Base-by-base conservation (phyloP, 1,140 invertebrate species). In the Brachystomella parvula region DNA sequence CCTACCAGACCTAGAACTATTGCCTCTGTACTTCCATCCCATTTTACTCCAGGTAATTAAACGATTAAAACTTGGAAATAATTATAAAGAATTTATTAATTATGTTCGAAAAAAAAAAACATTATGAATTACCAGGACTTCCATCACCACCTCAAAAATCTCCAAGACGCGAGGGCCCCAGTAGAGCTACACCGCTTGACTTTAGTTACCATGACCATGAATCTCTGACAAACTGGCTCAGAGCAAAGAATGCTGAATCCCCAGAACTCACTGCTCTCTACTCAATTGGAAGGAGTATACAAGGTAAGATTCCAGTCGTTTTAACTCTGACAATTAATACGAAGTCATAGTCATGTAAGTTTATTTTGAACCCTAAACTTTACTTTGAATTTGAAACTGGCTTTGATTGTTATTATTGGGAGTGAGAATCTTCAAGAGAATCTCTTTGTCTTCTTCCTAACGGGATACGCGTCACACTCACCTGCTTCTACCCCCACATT, bases 201-300 rank as follows among this genome's bases (percentile, higher is more conserved):
- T 95, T 90, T 78, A 84, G 85, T 21, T 96, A 97, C 78, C 93
- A 96, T 77, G 86, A 93, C 78, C 89, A 93, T 75, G 87, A 92
- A 3, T 83, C 88, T 71, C 84, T 97, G 82, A 93, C 90, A 3
- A 82, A 84, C 65, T 91, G 90, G 76, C 78, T 98, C 29, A 82
- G 88, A 64, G 82, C 86, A 1, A 88, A 90, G 2, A 89, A 86
- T 59, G 83, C 87, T 24, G 81, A 83, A 17, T 94, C 87, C 79
- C 90, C 92, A 3, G 85, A 90, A 73, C 83, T 94, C 61, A 92
- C 88, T 28, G 91, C 88, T 0, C 79, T 95, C 2, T 95, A 95
- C 78, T 92, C 90, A 24, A 92, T 95, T 70, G 94, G 92, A 65
- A 94, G 93, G 80, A 93, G 91, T 59, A 89, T 93, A 1, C 88